Percentiles rank a stretch among this genome's conserved stretches.
Evolutionary conservation across 2,888 invertebrate genomes (phyloP).

Genomic region (Melieria crassipennis): DNA sequence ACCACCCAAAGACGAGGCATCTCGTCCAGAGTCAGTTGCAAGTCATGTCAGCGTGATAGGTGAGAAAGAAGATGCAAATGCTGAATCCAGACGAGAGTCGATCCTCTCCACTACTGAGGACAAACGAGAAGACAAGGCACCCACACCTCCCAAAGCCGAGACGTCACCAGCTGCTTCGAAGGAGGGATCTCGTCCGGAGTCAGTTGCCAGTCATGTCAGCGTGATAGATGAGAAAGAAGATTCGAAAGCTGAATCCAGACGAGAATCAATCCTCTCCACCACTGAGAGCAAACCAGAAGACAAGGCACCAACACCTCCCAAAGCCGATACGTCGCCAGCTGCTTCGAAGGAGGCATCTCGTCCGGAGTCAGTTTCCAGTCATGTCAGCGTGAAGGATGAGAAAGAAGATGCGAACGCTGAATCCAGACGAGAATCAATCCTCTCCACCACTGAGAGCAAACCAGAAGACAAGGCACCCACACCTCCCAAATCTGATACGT

Average conservation of each 20-base stretch:
- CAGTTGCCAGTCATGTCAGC: constrained; percentile 42
- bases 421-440: constrained; percentile 31
- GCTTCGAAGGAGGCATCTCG: constrained; percentile 45
- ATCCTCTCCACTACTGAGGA: constrained; percentile 13
- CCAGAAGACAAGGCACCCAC: constrained; percentile 36
- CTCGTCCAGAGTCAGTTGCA: constrained; percentile 31
- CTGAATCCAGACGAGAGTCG: constrained; percentile 37
- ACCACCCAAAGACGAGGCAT: constrained; percentile 36
- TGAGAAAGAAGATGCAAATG: constrained; percentile 39
- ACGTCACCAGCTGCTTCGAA: neutral
- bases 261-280: constrained; percentile 9
- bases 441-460: constrained; percentile 29
- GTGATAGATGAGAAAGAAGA: constrained; percentile 30
- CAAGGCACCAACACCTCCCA: neutral
- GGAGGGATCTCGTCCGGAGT: constrained; percentile 55
- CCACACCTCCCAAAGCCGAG: constrained; percentile 34
- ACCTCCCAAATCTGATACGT: constrained; percentile 39
- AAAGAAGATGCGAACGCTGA: neutral
- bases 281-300: constrained; percentile 37
- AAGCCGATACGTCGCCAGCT: neutral
- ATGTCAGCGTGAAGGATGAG: constrained; percentile 1
- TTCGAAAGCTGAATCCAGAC: constrained; percentile 21
- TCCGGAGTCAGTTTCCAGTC: constrained; percentile 43
- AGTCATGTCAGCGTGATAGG: constrained; percentile 26
- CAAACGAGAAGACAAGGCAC: constrained; percentile 32